Evolutionary conservation across 2,888 invertebrate species (phyloP).

Genomic region (Cataglyphis cursor): DNA sequence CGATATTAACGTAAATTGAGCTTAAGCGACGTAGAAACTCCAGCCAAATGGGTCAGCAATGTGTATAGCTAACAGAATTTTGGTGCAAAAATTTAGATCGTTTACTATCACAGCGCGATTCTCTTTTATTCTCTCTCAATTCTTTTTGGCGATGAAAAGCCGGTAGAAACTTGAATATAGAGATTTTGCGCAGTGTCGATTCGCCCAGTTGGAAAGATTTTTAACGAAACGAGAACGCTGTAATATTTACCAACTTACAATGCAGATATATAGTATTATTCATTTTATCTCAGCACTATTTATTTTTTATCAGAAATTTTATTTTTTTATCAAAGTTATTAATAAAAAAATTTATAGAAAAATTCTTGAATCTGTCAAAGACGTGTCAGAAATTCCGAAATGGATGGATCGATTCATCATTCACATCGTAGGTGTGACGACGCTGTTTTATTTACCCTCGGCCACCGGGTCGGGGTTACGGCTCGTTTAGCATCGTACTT

Average conservation of each 20-base stretch:
- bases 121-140: slow-evolving; percentile 13
- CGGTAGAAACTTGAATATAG: slow-evolving; percentile 7
- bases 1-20: slow-evolving; percentile 78
- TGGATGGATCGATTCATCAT: slow-evolving; percentile 27
- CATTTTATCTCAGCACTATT: not conserved
- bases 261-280: not conserved
- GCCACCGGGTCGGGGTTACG: slow-evolving; percentile 56
- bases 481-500: slow-evolving; percentile 70
- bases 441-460: slow-evolving; percentile 42
- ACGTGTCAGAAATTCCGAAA: not conserved
- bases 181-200: slow-evolving; percentile 23
- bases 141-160: slow-evolving; percentile 7
- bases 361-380: not conserved
- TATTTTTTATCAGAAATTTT: not conserved
- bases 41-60: slow-evolving; percentile 76
- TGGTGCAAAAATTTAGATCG: slow-evolving; percentile 28
- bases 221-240: not conserved
- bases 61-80: slow-evolving; percentile 57
- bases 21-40: slow-evolving; percentile 74
- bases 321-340: not conserved
- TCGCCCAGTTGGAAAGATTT: slow-evolving; percentile 6
- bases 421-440: slow-evolving; percentile 16
- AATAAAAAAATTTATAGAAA: not conserved
- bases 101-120: slow-evolving; percentile 15
- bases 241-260: slow-evolving; percentile 17